These are phyloP conservation scores for Otolemur garnettii DNA, from an alignment of 2,113 vertebrate genomes.

Conservation along the genomic window DNA sequence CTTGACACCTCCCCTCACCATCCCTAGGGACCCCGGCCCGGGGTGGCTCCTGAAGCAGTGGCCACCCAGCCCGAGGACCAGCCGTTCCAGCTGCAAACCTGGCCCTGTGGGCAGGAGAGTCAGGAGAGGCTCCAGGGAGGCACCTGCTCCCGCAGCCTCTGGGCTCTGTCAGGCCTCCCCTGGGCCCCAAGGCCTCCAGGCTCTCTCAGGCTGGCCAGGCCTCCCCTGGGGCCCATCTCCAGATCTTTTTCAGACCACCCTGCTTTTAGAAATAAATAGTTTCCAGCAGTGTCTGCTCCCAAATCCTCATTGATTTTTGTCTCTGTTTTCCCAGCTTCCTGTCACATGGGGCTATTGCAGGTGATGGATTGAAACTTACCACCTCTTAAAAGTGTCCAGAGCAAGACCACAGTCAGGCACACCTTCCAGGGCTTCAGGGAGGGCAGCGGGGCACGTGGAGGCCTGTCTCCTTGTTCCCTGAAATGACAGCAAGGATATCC, in stretches of 20 bases:
- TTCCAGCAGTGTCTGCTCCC: slow-evolving; percentile 3
- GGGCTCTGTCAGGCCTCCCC: neutral
- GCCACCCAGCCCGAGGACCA: accelerated
- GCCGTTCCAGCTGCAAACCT: neutral
- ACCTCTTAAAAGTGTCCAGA: neutral
- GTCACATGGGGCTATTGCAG: neutral
- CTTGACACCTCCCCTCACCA: neutral
- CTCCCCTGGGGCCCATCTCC: neutral
- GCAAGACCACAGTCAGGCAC: accelerated
- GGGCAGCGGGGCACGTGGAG: accelerated
- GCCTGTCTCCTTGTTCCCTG: neutral
- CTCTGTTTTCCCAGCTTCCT: slow-evolving; percentile 49
- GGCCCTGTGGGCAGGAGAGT: neutral
- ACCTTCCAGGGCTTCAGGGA: neutral
- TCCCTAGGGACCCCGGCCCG: neutral
- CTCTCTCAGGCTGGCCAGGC: neutral
- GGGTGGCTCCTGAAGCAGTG: accelerated
- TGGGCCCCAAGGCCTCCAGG: neutral
- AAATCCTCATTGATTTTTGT: slow-evolving; percentile 38
- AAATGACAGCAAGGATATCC: neutral
- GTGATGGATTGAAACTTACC: neutral
- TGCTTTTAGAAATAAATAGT: neutral
- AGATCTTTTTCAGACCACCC: neutral
- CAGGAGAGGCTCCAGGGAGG: neutral
- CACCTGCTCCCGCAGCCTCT: accelerated